Percentiles rank a stretch among this genome's conserved stretches.
Evolutionary conservation across 2,797 vertebrate genomes (phyloP).

Genomic region (Lacerta bilineata): DNA sequence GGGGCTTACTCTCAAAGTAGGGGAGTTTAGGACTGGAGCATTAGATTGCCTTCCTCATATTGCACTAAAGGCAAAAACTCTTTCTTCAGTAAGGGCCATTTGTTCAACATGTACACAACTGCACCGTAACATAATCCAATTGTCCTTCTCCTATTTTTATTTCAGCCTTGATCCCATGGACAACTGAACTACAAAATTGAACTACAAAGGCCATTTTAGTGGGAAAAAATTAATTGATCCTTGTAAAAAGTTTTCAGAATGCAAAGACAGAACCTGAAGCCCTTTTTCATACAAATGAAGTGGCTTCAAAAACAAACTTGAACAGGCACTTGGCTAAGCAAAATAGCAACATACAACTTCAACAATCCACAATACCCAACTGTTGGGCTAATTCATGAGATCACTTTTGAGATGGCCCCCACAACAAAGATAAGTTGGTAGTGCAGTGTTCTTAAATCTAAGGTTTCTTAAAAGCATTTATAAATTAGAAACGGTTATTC

Average conservation of each 20-base stretch:
- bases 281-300: background rate
- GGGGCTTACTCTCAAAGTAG: background rate
- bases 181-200: background rate
- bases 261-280: background rate
- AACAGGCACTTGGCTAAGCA: background rate
- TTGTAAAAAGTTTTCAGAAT: constrained; percentile 9
- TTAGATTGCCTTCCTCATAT: background rate
- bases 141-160: background rate
- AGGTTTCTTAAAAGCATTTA: background rate
- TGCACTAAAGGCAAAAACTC: background rate
- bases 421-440: background rate
- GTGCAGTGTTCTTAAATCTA: background rate
- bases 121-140: background rate
- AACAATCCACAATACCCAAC: background rate
- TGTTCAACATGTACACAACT: background rate
- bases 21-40: background rate
- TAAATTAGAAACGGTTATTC: background rate
- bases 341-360: background rate
- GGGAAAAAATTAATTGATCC: background rate
- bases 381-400: background rate
- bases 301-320: background rate
- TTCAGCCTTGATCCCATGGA: background rate
- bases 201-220: background rate
- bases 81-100: background rate
- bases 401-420: background rate